These are phyloP conservation scores for Spongilla lacustris DNA, from an alignment of 37 sponge, comb jelly and placozoan species.

Conservation along the genomic window DNA sequence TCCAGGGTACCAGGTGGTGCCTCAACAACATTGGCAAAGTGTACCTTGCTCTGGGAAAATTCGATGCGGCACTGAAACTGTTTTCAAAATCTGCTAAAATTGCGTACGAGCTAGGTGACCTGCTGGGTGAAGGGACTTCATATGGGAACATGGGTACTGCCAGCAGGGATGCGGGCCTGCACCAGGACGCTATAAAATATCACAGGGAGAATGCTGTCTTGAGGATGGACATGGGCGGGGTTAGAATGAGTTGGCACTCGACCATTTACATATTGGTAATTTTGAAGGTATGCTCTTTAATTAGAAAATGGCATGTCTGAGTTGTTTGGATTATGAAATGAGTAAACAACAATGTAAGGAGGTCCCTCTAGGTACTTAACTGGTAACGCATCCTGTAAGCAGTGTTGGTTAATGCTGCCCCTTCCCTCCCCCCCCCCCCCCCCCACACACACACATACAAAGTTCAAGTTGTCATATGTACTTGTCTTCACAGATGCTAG, in stretches of 20 bases:
- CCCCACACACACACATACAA: too few species aligned
- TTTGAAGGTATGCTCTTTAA: background rate
- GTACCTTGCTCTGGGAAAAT: slow-evolving; percentile 12
- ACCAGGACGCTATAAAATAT: slow-evolving; percentile 50
- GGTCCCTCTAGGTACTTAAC: too few species aligned
- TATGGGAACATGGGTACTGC: slow-evolving; percentile 55
- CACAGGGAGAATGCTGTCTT: slow-evolving; percentile 41
- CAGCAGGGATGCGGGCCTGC: slow-evolving; percentile 21
- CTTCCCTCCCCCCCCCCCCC: too few species aligned
- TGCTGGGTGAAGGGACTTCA: slow-evolving; percentile 54
- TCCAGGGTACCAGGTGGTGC: slow-evolving; percentile 38
- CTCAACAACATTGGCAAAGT: slow-evolving; percentile 60
- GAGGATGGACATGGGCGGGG: slow-evolving; percentile 52
- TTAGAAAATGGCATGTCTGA: background rate
- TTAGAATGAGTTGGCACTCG: slow-evolving; percentile 42
- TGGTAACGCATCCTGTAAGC: too few species aligned
- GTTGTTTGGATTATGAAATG: too few species aligned
- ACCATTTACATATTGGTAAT: slow-evolving; percentile 22
- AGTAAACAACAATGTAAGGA: too few species aligned
- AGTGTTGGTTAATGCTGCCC: too few species aligned
- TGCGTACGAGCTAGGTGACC: slow-evolving; percentile 16
- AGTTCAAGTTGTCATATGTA: too few species aligned
- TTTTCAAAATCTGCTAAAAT: slow-evolving; percentile 30
- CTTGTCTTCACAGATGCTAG: slow-evolving; percentile 4
- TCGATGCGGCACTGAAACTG: background rate